Percentiles rank a stretch among this genome's conserved stretches.
Evolutionary conservation across 1,140 invertebrate genomes (phyloP).

Genomic region (Saccostrea echinata): DNA sequence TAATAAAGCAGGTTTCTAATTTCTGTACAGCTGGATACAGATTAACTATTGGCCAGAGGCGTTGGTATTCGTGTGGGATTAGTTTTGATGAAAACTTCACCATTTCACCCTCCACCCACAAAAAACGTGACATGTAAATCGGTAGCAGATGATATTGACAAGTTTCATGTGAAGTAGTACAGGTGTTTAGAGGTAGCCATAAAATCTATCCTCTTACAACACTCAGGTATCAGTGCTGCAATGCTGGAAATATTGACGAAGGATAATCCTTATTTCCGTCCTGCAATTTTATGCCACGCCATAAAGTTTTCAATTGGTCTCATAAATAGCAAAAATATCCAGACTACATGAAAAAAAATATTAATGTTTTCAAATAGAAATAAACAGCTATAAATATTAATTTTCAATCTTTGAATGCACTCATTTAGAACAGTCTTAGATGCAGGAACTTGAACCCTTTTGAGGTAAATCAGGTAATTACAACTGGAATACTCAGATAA

Average conservation of each 20-base stretch:
- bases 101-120: conserved; percentile 1
- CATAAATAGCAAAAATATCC: conserved; percentile 7
- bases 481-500: too few relatives aligned
- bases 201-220: neutral
- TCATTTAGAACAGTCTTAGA: too few relatives aligned
- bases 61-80: neutral
- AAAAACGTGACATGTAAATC: conserved; percentile 22
- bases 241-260: conserved; percentile 8
- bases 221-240: conserved; percentile 12
- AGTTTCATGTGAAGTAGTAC: conserved; percentile 4
- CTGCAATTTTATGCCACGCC: conserved; percentile 16
- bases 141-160: conserved; percentile 6
- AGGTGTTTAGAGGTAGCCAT: conserved; percentile 4
- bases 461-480: too few relatives aligned
- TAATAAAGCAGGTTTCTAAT: neutral
- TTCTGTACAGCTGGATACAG: neutral
- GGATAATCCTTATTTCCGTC: conserved; percentile 25
- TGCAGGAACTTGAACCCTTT: too few relatives aligned
- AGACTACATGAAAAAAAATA: neutral
- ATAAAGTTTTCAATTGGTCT: conserved; percentile 4
- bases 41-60: neutral
- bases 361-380: neutral
- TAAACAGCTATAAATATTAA: neutral
- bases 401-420: neutral
- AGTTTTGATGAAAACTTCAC: neutral